Base-by-base conservation (phyloP, 2,113 vertebrate genomes). In the Melozone crissalis region DNA sequence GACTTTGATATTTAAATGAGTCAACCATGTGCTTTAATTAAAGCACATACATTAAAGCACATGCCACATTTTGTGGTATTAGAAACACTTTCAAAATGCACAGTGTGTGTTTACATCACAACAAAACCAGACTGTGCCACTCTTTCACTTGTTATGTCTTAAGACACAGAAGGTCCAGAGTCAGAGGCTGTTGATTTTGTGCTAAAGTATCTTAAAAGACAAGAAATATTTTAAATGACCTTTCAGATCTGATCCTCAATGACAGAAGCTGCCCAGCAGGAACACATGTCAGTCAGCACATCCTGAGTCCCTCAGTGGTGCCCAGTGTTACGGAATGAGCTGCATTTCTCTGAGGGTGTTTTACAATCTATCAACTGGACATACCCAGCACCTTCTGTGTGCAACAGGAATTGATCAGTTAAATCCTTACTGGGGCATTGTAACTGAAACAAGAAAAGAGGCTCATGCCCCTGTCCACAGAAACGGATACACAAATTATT, bases 21-120 rank as follows among this genome's bases (percentile, higher is more conserved):
- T 55, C 37, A 93, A 39, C 49, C 49, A 24, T 16, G 54, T 66
- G 71, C 55, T 85, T 79, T 90, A 90, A 92, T 92, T 91, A 82
- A 90, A 94, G 85, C 11, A 59, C 52, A 49, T 19, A 47, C 37
- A 33, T 75, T 33, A 54, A 65, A 79, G 52, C 51, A 67, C 41
- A 37, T 15, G 44, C 49, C 14, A 24, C 47, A 73, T 24, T 76
- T 7, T 67, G 16, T 46, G 54, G 30, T 43, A 80, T 54, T 80
- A 85, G 41, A 80, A 85, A 65, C 41, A 61, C 26, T 87, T 91
- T 62, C 8, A 59, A 69, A 93, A 58, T 75, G 37, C 33, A 59
- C 19, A 13, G 18, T 62, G 30, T 30, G 59, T 26, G 74, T 58
- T 62, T 5, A 39, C 22, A 51, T 41, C 30, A 58, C 76, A 77